Evolutionary conservation across 2,888 invertebrate species (phyloP).

Genomic region (Thalpophila matura): DNA sequence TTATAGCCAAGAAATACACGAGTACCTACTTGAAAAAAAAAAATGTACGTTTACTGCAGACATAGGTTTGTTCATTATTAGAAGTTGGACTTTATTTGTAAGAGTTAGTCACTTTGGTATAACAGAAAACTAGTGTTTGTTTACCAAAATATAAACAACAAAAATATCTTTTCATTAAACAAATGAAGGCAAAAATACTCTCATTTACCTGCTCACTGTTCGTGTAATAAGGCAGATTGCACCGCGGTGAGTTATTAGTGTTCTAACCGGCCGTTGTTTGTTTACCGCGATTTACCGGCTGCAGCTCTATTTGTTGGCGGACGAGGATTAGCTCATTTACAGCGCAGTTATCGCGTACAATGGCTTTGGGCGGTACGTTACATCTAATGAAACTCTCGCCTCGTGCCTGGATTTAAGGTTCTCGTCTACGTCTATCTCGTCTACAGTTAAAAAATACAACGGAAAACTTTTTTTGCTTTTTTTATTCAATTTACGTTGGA

Average conservation of each 20-base stretch:
- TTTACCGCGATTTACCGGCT: slow-evolving; percentile 45
- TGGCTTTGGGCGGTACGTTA: slow-evolving; percentile 27
- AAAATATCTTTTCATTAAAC: slow-evolving; percentile 24
- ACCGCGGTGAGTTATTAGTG: slow-evolving; percentile 52
- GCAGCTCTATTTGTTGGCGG: slow-evolving; percentile 41
- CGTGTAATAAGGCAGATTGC: slow-evolving; percentile 49
- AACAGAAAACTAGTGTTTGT: background rate
- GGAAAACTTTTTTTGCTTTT: slow-evolving; percentile 2
- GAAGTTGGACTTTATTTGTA: too few species aligned
- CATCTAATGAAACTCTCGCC: slow-evolving; percentile 53
- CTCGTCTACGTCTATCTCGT: slow-evolving; percentile 5
- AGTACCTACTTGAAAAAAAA: too few species aligned
- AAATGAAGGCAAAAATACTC: slow-evolving; percentile 27
- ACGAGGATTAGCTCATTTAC: slow-evolving; percentile 48
- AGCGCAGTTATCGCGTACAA: slow-evolving; percentile 40
- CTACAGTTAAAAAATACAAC: background rate
- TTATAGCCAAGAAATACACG: too few species aligned
- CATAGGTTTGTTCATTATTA: background rate
- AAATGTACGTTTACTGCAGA: background rate
- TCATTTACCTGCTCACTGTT: slow-evolving; percentile 21
- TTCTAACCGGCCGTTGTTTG: slow-evolving; percentile 43
- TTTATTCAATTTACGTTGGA: slow-evolving; percentile 35
- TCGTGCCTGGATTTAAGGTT: slow-evolving; percentile 22
- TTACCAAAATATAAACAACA: slow-evolving; percentile 8
- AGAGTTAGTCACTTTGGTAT: background rate